phyloP scores from a whole-genome alignment of 2,797 vertebrate species.

The Falco biarmicus region DNA sequence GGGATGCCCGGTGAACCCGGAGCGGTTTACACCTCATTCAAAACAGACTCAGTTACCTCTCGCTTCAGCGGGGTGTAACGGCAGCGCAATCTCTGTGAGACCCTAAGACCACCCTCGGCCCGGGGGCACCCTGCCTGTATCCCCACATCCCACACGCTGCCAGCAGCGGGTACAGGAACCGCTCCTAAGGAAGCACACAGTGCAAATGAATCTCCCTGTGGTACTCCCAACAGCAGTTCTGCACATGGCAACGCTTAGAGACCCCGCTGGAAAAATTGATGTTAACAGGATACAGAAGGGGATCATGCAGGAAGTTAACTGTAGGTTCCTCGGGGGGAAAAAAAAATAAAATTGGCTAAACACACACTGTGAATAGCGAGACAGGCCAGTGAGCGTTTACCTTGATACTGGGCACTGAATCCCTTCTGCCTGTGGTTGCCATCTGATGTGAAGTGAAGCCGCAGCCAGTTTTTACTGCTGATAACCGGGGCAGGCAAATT shows the following conservation, averaged over 20 bases:
- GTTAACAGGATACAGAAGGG: neutral
- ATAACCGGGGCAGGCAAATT: slow-evolving; percentile 96
- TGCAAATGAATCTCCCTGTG: rapidly evolving
- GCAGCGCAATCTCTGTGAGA: neutral
- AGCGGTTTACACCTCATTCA: neutral
- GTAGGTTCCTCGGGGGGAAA: too few relatives aligned
- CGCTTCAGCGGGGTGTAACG: neutral
- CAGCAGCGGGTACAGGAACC: neutral
- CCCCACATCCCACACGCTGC: neutral
- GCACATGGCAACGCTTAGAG: neutral
- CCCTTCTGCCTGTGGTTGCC: slow-evolving; percentile 96
- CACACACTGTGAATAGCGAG: rapidly evolving
- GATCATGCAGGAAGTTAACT: neutral
- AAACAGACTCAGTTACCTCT: neutral
- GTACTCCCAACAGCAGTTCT: neutral
- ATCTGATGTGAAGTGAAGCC: slow-evolving; percentile 95
- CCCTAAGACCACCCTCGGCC: rapidly evolving
- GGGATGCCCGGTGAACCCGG: too few relatives aligned
- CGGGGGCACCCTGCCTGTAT: neutral
- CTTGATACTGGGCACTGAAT: slow-evolving; percentile 97
- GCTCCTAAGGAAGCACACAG: rapidly evolving
- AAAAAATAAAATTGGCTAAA: neutral
- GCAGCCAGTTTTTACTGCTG: slow-evolving; percentile 99
- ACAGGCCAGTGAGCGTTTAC: slow-evolving; percentile 62
- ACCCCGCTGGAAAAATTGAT: neutral